Percentiles rank a stretch among this genome's conserved stretches.
These are phyloP conservation scores for Hedychridium roseum DNA, from an alignment of 2,888 invertebrate genomes.

Conservation along the genomic window DNA sequence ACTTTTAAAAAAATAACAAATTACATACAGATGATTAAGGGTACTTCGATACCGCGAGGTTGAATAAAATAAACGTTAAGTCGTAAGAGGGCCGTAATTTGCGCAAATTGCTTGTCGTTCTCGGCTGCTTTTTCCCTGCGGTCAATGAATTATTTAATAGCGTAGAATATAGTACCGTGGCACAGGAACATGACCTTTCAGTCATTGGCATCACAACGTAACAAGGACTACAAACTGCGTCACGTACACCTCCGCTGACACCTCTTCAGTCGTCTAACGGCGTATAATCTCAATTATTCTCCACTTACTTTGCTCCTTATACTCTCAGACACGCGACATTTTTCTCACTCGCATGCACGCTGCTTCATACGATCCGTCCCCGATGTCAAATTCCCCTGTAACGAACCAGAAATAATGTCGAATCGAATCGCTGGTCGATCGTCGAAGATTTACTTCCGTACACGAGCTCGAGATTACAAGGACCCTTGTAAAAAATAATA, in stretches of 20 bases:
- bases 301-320: constrained; percentile 8
- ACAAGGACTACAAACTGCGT: constrained; percentile 61
- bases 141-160: constrained; percentile 52
- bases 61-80: constrained; percentile 49
- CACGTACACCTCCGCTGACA: constrained; percentile 41
- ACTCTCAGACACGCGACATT: background rate
- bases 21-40: constrained; percentile 59
- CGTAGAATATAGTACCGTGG: constrained; percentile 62
- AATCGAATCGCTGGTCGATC: too few relatives aligned
- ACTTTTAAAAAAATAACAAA: constrained; percentile 65
- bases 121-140: constrained; percentile 25
- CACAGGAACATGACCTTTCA: constrained; percentile 64
- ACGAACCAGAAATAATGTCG: too few relatives aligned
- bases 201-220: constrained; percentile 64
- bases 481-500: too few relatives aligned
- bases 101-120: constrained; percentile 10
- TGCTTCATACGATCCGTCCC: too few relatives aligned
- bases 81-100: constrained; percentile 34
- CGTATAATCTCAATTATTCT: background rate
- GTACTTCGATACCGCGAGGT: constrained; percentile 53
- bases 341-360: constrained; percentile 5
- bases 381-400: too few relatives aligned
- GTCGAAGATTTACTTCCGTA: too few relatives aligned
- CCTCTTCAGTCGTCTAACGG: background rate
- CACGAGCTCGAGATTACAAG: too few relatives aligned